Base-by-base conservation (phyloP, 1,140 invertebrate species). In the Helicoverpa zea region DNA sequence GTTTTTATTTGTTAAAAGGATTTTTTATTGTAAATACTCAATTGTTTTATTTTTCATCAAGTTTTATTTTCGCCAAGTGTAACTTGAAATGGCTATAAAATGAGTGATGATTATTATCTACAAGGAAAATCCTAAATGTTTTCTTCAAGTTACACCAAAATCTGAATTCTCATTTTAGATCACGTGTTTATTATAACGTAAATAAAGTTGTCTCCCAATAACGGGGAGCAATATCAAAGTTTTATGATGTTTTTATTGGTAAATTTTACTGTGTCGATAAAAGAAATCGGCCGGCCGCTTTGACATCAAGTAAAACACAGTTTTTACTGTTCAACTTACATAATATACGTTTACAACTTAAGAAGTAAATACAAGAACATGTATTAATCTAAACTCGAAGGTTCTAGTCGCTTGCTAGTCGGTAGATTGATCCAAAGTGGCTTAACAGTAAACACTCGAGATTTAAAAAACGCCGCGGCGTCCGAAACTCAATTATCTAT, bases 401-500 rank as follows among this genome's bases (percentile, higher is more conserved):
- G 81, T 82, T 76, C 80, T 47, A 75, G 70, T 81, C 35, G 73
- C 70, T 72, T 54, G 56, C 54, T 51, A 72, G 29, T 35, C 78
- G 51, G 63, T 35, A 66, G 87, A 88, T 88, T 85, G 84, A 75
- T 83, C 70, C 66, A 79, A 85, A 91, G 87, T 88, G 86, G 81
- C 81, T 82, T 85, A 90, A 90, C 88, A 88, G 89, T 88, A 89
- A 91, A 87, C 82, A 82, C 70, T 43, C 35, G 73, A 79, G 84
- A 82, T 79, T 49, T 82, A 74, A 84, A 88, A 88, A 86, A 87
- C 23, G 82, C 80, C 86, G 84, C 81, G 56, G 58, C 78, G 80
- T 83, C 72, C 81, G 81, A 90, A 91, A 89, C 87, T 89, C 86
- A 90, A 87, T 87, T 90, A 90, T 87, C 86, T 88, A 86, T 87